Percentiles rank a stretch among this genome's conserved stretches.
Conservation (phyloP, 2,888 invertebrate genomes). For the Parthenolecanium corni region DNA sequence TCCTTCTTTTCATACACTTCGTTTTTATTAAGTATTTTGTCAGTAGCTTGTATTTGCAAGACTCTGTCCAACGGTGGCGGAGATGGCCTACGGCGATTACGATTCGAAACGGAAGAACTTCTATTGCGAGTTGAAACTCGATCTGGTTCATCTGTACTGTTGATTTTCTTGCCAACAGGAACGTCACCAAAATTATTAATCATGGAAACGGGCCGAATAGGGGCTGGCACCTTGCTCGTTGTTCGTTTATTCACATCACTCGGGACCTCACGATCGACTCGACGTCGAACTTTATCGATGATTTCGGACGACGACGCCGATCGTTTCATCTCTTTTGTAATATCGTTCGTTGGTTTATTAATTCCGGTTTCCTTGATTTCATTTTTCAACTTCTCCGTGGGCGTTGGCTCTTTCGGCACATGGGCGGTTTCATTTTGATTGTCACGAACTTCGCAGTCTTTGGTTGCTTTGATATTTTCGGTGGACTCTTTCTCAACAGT, state of each 20-base stretch:
- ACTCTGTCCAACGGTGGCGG: constrained; percentile 34
- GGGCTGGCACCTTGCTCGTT: constrained; percentile 1
- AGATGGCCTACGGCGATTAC: constrained; percentile 35
- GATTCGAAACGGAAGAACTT: constrained; percentile 35
- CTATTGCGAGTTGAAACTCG: constrained; percentile 32
- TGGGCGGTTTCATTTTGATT: neutral
- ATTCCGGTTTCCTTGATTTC: neutral
- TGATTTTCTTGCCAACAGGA: constrained; percentile 9
- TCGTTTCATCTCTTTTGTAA: neutral
- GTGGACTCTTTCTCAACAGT: neutral
- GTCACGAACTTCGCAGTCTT: neutral
- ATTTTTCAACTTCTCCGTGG: neutral
- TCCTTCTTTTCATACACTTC: neutral
- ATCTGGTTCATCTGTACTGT: constrained; percentile 32
- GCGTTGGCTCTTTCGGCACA: neutral
- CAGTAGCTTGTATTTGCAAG: constrained; percentile 30
- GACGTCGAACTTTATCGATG: neutral
- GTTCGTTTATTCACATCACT: constrained; percentile 5
- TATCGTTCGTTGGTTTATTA: neutral
- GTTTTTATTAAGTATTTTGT: constrained; percentile 21
- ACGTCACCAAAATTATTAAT: constrained; percentile 11
- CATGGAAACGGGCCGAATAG: constrained; percentile 15
- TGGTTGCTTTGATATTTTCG: neutral
- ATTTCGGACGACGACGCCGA: neutral
- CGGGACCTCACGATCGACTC: neutral